phyloP scores from a whole-genome alignment of 2,888 invertebrate species.

The Drosophila colorata region DNA sequence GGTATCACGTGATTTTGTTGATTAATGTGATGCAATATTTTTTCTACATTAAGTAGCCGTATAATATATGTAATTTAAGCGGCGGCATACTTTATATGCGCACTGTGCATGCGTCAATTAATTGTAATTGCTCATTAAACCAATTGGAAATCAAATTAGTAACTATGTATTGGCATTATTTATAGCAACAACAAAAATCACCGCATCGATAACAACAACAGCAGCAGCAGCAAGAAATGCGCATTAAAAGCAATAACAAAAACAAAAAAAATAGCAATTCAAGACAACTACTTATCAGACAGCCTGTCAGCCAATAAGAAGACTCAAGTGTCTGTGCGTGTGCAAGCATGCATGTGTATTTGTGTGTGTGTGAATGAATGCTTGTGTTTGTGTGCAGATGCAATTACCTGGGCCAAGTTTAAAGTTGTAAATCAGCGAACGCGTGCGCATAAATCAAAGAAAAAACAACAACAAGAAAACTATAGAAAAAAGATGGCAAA shows the following conservation, averaged over 20 bases:
- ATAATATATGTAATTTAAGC: background rate
- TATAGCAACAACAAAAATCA: conserved; percentile 5
- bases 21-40: conserved; percentile 9
- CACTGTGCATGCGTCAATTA: conserved; percentile 9
- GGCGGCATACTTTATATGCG: conserved; percentile 3
- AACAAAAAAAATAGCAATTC: conserved; percentile 33
- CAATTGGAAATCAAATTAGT: conserved; percentile 29
- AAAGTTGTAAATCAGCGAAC: conserved; percentile 19
- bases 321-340: conserved; percentile 3
- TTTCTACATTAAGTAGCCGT: background rate
- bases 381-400: conserved; percentile 13
- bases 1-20: conserved; percentile 11
- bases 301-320: conserved; percentile 30
- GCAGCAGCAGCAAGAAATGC: conserved; percentile 20
- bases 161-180: conserved; percentile 16
- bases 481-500: conserved; percentile 3
- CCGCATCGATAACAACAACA: conserved; percentile 7
- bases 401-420: conserved; percentile 49
- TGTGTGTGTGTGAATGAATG: background rate
- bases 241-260: conserved; percentile 17
- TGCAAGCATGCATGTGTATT: background rate
- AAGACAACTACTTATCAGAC: conserved; percentile 40
- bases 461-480: conserved; percentile 7
- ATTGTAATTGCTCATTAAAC: conserved; percentile 20
- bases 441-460: conserved; percentile 6